phyloP scores from a whole-genome alignment of 2,797 vertebrate species.

The Lacerta viridis region DNA sequence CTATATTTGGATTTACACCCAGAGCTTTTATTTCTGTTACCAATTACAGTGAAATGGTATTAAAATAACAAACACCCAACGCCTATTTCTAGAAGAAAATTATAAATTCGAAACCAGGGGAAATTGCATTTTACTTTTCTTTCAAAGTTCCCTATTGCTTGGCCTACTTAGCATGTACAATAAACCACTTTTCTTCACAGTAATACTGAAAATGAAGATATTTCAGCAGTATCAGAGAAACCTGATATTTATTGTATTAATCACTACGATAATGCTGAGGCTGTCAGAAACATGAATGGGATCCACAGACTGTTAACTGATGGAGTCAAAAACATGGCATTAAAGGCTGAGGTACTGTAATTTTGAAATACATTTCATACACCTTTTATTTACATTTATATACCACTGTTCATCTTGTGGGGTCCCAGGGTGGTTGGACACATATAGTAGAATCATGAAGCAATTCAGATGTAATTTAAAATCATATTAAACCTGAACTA shows the following conservation, averaged over 20 bases:
- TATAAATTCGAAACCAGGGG: background rate
- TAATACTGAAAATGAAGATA: slow-evolving; percentile 92
- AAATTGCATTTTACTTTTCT: slow-evolving; percentile 35
- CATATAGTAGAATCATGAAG: background rate
- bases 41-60: background rate
- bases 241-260: slow-evolving; percentile 93
- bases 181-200: slow-evolving; percentile 62
- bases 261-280: slow-evolving; percentile 86
- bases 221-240: slow-evolving; percentile 90
- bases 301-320: slow-evolving; percentile 89
- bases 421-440: no score
- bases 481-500: background rate
- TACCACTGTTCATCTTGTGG: no score
- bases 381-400: background rate
- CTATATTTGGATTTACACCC: background rate
- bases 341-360: slow-evolving; percentile 87
- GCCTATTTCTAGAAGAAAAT: background rate
- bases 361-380: background rate
- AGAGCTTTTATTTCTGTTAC: background rate
- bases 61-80: background rate
- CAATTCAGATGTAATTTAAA: background rate
- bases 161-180: slow-evolving; percentile 25
- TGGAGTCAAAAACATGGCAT: slow-evolving; percentile 85
- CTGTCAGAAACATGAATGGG: slow-evolving; percentile 90
- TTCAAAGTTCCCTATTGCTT: slow-evolving; percentile 9